Conservation (phyloP, 1,140 invertebrate species). For the Hycleus cichorii region DNA sequence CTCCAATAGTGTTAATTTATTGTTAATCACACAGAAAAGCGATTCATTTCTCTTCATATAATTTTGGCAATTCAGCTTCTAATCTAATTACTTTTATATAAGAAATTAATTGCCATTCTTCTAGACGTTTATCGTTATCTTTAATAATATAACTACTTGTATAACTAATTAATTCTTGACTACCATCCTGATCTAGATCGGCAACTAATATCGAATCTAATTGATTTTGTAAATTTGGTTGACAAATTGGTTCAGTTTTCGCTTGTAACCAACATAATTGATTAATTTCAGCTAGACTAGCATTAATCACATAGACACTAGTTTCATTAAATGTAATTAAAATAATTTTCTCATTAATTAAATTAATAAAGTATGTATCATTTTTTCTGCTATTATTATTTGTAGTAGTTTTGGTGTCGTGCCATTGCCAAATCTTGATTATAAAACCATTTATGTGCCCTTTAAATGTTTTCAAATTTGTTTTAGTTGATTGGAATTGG, state of each 20-base stretch:
- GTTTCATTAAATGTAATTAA: constrained; percentile 67
- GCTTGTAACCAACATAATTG: constrained; percentile 57
- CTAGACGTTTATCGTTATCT: constrained; percentile 36
- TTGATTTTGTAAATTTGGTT: constrained; percentile 63
- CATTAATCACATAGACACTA: constrained; percentile 62
- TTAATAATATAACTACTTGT: constrained; percentile 50
- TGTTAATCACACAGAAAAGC: too few species aligned
- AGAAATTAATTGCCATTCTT: constrained; percentile 50
- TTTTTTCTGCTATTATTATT: constrained; percentile 31
- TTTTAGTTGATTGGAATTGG: constrained; percentile 23
- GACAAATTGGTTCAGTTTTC: constrained; percentile 46
- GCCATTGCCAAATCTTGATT: constrained; percentile 75
- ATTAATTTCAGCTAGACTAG: constrained; percentile 62
- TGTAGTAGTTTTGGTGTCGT: constrained; percentile 28
- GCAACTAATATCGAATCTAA: constrained; percentile 60
- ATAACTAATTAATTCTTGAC: constrained; percentile 67
- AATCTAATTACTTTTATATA: constrained; percentile 56
- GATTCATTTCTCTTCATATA: constrained; percentile 41
- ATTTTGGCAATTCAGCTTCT: constrained; percentile 59
- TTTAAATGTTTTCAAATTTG: constrained; percentile 40
- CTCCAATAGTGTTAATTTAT: too few species aligned
- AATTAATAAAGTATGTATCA: constrained; percentile 23
- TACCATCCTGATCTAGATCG: constrained; percentile 63
- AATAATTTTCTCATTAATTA: constrained; percentile 61
- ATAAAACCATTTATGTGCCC: constrained; percentile 61